These are phyloP conservation scores for Progne subis DNA, from an alignment of 2,113 vertebrate genomes.

Conservation along the genomic window DNA sequence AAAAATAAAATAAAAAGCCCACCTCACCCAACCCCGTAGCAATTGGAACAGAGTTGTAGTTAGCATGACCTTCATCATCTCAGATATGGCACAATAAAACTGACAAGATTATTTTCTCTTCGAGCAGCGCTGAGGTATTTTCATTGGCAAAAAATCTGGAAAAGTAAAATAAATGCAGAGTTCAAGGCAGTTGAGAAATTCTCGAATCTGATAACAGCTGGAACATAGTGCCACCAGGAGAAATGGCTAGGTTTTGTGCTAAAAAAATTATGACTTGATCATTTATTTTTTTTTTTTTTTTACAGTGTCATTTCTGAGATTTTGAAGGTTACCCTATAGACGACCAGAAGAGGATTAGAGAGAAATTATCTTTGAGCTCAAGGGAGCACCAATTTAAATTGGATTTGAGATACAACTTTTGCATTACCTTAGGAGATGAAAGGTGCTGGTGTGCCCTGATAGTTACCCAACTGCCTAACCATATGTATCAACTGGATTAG, in stretches of 20 bases:
- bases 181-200: constrained; percentile 44
- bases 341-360: constrained; percentile 56
- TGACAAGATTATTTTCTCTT: constrained; percentile 43
- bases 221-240: constrained; percentile 29
- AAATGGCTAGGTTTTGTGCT: constrained; percentile 33
- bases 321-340: constrained; percentile 48
- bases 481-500: not conserved
- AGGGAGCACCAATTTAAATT: constrained; percentile 59
- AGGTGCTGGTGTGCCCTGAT: not conserved
- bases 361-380: constrained; percentile 64
- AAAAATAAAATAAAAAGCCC: constrained; percentile 61
- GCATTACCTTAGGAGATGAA: constrained; percentile 38
- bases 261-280: constrained; percentile 33
- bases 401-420: constrained; percentile 54
- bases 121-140: constrained; percentile 29
- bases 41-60: constrained; percentile 28
- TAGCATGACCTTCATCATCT: constrained; percentile 54
- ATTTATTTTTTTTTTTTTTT: constrained; percentile 17
- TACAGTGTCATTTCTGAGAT: constrained; percentile 7
- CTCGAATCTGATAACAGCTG: constrained; percentile 27
- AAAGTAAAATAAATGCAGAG: constrained; percentile 40
- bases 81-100: constrained; percentile 42
- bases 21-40: constrained; percentile 28
- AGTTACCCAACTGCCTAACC: constrained; percentile 13
- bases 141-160: constrained; percentile 14